Evolutionary conservation across 2,888 invertebrate genomes (phyloP).

Genomic region (Tetranychus piercei): DNA sequence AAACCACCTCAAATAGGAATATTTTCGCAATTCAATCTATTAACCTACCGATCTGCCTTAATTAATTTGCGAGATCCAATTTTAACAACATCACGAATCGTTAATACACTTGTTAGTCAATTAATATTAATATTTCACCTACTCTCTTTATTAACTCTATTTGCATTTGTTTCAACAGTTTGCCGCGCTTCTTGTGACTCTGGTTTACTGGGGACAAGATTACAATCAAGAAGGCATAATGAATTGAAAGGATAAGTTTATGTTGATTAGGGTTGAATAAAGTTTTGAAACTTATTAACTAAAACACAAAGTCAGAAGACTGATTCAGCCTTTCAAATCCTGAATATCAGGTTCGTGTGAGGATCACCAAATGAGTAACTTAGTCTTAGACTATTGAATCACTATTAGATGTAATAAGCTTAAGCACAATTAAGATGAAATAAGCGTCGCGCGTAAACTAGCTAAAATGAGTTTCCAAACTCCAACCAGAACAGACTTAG

Average conservation of each 20-base stretch:
- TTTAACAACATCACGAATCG: slow-evolving; percentile 63
- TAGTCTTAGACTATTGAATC: too few relatives aligned
- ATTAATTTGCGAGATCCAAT: slow-evolving; percentile 73
- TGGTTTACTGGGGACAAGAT: slow-evolving; percentile 32
- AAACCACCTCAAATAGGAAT: neutral
- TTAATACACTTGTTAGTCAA: slow-evolving; percentile 62
- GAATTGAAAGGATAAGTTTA: slow-evolving; percentile 89
- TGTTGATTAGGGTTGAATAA: fast-evolving
- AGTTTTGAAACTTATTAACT: too few relatives aligned
- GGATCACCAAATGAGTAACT: too few relatives aligned
- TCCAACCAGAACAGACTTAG: too few relatives aligned
- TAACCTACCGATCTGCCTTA: slow-evolving; percentile 53
- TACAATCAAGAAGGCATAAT: slow-evolving; percentile 69
- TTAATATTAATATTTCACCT: neutral
- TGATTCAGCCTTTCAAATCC: too few relatives aligned
- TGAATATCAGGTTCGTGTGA: too few relatives aligned
- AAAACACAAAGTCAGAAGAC: too few relatives aligned
- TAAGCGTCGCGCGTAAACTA: too few relatives aligned
- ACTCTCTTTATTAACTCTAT: neutral
- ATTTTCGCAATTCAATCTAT: neutral
- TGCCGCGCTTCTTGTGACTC: slow-evolving; percentile 32
- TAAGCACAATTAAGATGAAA: too few relatives aligned
- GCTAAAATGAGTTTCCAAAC: too few relatives aligned
- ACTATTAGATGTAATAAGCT: too few relatives aligned
- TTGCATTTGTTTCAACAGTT: slow-evolving; percentile 11